Evolutionary conservation across 1,140 invertebrate genomes (phyloP).

Genomic region (Drosophila bifasciata): DNA sequence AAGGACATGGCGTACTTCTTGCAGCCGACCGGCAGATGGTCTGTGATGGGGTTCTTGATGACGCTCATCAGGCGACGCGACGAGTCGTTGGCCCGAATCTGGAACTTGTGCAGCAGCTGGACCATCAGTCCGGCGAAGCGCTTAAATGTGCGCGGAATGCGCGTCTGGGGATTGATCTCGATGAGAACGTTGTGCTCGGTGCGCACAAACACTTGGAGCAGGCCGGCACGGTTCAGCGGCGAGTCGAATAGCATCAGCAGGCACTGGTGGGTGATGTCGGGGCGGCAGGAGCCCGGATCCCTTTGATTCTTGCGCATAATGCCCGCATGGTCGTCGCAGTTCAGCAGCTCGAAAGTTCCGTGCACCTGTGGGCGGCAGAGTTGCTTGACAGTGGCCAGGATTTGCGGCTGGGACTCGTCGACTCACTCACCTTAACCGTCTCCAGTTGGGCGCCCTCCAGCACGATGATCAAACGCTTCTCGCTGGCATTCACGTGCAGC

Average conservation of each 20-base stretch:
- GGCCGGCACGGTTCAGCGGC: slow-evolving; percentile 95
- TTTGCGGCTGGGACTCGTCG: not conserved
- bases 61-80: slow-evolving; percentile 97
- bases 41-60: slow-evolving; percentile 98
- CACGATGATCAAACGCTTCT: slow-evolving; percentile 96
- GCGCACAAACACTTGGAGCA: slow-evolving; percentile 96
- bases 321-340: slow-evolving; percentile 95
- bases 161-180: slow-evolving; percentile 98
- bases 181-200: slow-evolving; percentile 99
- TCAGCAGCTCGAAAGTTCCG: slow-evolving; percentile 94
- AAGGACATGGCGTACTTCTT: slow-evolving; percentile 96
- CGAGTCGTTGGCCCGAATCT: slow-evolving; percentile 94
- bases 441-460: slow-evolving; percentile 97
- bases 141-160: slow-evolving; percentile 99
- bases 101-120: slow-evolving; percentile 97
- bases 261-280: slow-evolving; percentile 98
- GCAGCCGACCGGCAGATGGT: slow-evolving; percentile 98
- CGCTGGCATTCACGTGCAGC: slow-evolving; percentile 84
- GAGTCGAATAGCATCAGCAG: slow-evolving; percentile 98
- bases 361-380: slow-evolving; percentile 87
- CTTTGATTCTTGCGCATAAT: slow-evolving; percentile 94
- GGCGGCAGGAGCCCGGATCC: slow-evolving; percentile 93
- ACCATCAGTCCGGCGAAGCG: slow-evolving; percentile 99
- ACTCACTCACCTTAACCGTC: slow-evolving; percentile 96
- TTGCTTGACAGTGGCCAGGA: not conserved